Evolutionary conservation across 2,888 invertebrate species (phyloP), one percentile per base, ranked within the genome.

Genomic region (Tolmerus cingulatus): DNA sequence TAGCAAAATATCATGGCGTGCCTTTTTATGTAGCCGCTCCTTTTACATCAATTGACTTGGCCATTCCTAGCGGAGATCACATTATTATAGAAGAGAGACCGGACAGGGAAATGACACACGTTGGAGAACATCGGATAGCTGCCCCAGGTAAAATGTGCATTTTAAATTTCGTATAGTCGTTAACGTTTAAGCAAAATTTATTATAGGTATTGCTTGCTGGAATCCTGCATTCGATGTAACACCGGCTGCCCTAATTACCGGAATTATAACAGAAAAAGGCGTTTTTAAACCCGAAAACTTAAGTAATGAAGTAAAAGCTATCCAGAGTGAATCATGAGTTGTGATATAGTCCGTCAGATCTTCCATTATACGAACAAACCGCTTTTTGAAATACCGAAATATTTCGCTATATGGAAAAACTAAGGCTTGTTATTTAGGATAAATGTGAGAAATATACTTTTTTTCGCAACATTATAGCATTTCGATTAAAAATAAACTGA

Each of bases 211-310:
- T 86, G 94, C 94, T 86, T 98, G 98, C 91, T 99, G 99, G 99
- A 99, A 99, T 94, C 99, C 99, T 84, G 97, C 99, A 0, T 99
- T 99, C 92, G 99, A 99, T 93, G 97, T 99, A 0, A 99, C 99
- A 4, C 99, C 99, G 37, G 97, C 97, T 0, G 93, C 94, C 23
- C 94, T 99, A 46, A 99, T 99, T 89, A 96, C 97, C 87, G 98
- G 96, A 27, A 97, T 99, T 89, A 97, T 99, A 51, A 99, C 99
- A 12, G 99, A 99, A 92, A 95, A 94, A 90, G 99, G 99, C 19
- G 96, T 98, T 1, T 98, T 95, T 90, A 92, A 93, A 89, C 97
- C 97, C 5, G 91, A 93, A 9, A 90, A 91, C 87, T 90, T 93
- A 66, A 91, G 91, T 89, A 90, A 89, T 87, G 91, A 91, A 87